A percentile compares a stretch with the other conserved stretches of the same genome.
These are phyloP conservation scores for Felis catus DNA, from an alignment of 2,113 vertebrate species.

Conservation along the genomic window DNA sequence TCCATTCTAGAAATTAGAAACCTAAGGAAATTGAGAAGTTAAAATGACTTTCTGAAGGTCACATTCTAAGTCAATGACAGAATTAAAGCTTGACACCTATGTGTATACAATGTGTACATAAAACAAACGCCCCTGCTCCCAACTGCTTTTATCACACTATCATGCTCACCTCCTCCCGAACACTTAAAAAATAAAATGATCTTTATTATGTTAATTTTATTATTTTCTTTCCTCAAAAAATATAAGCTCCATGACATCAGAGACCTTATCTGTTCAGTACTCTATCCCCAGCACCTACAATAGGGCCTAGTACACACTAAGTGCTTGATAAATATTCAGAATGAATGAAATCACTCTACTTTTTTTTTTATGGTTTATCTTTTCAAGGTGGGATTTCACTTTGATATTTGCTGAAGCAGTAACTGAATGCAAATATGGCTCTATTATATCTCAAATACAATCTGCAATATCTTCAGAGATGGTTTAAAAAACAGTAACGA, in stretches of 20 bases:
- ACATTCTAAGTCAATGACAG: not conserved
- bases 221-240: not conserved
- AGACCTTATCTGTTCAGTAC: not conserved
- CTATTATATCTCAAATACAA: not conserved
- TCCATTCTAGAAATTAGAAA: constrained; percentile 14
- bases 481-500: not conserved
- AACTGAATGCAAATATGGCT: not conserved
- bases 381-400: not conserved
- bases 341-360: not conserved
- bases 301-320: not conserved
- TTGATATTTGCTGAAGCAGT: not conserved
- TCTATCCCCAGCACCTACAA: not conserved
- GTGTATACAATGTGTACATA: not conserved
- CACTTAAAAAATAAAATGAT: not conserved
- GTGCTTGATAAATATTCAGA: not conserved
- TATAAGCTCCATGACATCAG: not conserved
- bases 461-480: not conserved
- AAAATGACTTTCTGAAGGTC: not conserved
- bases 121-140: not conserved
- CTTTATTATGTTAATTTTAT: not conserved
- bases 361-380: not conserved
- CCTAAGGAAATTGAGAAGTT: not conserved
- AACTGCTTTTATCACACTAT: not conserved
- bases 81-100: not conserved
- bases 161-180: not conserved